phyloP scores from a whole-genome alignment of 1,140 invertebrate genomes.

The Ptiloglossa arizonensis region DNA sequence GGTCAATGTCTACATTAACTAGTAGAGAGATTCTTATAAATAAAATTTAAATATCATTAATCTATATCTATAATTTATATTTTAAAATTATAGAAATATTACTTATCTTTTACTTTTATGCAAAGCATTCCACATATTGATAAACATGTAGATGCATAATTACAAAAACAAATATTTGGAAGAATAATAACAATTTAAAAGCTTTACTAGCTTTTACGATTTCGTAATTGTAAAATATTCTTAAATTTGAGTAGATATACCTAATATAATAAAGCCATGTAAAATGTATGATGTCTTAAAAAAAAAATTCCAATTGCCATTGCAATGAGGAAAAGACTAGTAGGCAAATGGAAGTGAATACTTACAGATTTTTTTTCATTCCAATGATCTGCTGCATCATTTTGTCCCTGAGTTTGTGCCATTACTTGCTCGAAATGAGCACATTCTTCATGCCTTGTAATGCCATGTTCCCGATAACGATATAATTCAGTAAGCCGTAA shows the following conservation, averaged over 20 bases:
- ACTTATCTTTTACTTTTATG: background rate
- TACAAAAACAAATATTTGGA: background rate
- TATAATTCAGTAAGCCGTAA: conserved; percentile 91
- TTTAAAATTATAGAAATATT: background rate
- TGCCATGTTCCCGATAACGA: conserved; percentile 90
- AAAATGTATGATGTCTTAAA: background rate
- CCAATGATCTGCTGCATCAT: conserved; percentile 77
- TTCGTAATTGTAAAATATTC: background rate
- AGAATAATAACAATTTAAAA: background rate
- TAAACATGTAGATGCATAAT: background rate
- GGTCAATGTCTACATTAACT: background rate
- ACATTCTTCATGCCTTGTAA: conserved; percentile 91
- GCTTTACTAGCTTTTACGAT: conserved; percentile 54
- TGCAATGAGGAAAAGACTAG: conserved; percentile 11
- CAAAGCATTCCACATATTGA: background rate
- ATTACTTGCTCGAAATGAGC: conserved; percentile 90
- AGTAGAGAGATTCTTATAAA: too few species aligned
- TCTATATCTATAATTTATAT: background rate
- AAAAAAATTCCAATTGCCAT: conserved; percentile 14
- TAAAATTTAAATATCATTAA: conserved; percentile 1
- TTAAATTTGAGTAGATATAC: background rate
- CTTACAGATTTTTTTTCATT: conserved; percentile 84
- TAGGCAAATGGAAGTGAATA: conserved; percentile 64
- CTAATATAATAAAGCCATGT: background rate
- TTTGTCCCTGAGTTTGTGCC: conserved; percentile 76